Base-by-base conservation (phyloP, 2,797 vertebrate species). In the Enteromius unitaeniatus region DNA sequence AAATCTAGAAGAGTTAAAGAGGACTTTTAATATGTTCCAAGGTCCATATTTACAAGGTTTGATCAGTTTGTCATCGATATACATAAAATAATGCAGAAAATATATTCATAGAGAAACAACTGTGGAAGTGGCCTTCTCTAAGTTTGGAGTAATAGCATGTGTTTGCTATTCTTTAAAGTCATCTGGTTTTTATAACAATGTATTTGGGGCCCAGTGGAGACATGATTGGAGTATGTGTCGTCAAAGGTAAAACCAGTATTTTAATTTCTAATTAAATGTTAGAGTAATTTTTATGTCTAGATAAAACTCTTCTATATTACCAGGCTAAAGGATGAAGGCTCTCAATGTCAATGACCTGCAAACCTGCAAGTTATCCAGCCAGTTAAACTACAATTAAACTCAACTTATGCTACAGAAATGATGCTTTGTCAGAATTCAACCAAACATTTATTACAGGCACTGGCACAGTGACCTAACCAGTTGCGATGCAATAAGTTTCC, bases 131-230 rank as follows among this genome's bases (percentile, higher is more conserved):
- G 19, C 10, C 21, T 68, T 5, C 10, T 68, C 19, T 68, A 21
- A 49, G 55, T 8, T 70, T 73, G 34, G 34, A 34, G 34, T 34
- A 34, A 34, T 34, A 34, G 34, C 34, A 19, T 3, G 15, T 34
- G 19, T 65, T 65, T 34, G 15, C 3, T 19, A 65, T 65, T 34
- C 8, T 28, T 14, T 37, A 58, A 28, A 65, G 42, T 67, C 47
- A 67, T 85, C 70, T 85, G 31, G 17, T 83, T 79, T 19, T 75
- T 4, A 83, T 65, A 51, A 65, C 10, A 17, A 79, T 9, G 26
- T 26, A 65, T 67, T 78, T 1, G 28, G 15, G 40, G 28, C 26
- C 15, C 13, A 37, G 2, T 62, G 53, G 55, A 64, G 31, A 23
- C 21, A 9, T 55, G 51, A 75, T 34, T 58, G 51, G 73, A 23